Base-by-base conservation (phyloP, 2,888 invertebrate genomes). In the Anticlea derivata region DNA sequence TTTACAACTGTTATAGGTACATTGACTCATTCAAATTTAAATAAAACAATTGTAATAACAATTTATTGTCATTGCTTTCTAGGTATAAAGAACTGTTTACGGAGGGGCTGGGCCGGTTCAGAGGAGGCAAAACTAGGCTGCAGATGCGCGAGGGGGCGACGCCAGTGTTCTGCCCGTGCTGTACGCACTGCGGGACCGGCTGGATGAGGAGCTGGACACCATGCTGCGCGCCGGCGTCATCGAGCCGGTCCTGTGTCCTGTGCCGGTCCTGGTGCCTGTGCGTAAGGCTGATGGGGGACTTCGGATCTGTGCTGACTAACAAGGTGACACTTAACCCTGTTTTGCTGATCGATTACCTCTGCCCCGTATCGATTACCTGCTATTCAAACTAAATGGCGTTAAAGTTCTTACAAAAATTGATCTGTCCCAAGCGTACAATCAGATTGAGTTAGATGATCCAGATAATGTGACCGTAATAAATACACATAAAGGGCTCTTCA, bases 161-260 rank as follows among this genome's bases (percentile, higher is more conserved):
- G 8, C 63, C 62, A 5, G 55, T 65, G 13, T 67, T 51, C 43
- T 34, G 43, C 58, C 60, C 22, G 7, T 64, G 48, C 63, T 61
- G 13, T 62, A 50, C 24, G 58, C 51, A 29, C 30, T 54, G 47
- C 43, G 39, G 12, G 48, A 22, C 10, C 51, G 46, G 7, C 48
- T 50, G 1, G 56, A 62, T 12, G 41, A 30, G 1, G 58, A 49
- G 30, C 29, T 58, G 6, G 54, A 54, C 2, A 45, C n/a, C n/a
- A n/a, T n/a, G n/a, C n/a, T n/a, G n/a, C n/a, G n/a, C n/a, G n/a
- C n/a, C n/a, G n/a, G n/a, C n/a, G n/a, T n/a, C n/a, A n/a, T n/a
- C n/a, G n/a, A n/a, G n/a, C n/a, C n/a, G n/a, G n/a, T n/a, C n/a
- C 39, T 0, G 52, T 55, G 54, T 53, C 55, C 30, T 8, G 38